Conservation (phyloP, 2,113 vertebrate species). For the Sebastes schlegelii region DNA sequence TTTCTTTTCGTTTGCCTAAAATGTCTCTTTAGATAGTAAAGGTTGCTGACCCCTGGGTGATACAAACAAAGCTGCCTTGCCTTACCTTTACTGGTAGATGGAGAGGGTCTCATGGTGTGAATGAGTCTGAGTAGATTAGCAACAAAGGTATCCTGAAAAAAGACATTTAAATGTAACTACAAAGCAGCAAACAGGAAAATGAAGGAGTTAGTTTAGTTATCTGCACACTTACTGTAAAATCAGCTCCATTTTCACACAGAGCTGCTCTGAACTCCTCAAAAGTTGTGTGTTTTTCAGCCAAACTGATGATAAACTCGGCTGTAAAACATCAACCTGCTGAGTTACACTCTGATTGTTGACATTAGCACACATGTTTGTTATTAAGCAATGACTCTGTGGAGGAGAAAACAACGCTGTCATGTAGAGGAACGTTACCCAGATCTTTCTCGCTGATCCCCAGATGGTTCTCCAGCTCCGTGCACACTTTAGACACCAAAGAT, state of each 20-base stretch:
- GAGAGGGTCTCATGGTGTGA: slow-evolving; percentile 89
- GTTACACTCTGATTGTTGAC: too few relatives aligned
- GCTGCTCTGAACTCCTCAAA: slow-evolving; percentile 89
- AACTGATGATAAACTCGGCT: slow-evolving; percentile 93
- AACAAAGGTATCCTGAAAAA: slow-evolving; percentile 88
- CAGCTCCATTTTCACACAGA: slow-evolving; percentile 90
- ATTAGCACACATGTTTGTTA: background rate
- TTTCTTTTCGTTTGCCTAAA: too few relatives aligned
- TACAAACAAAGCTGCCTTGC: too few relatives aligned
- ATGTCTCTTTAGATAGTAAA: too few relatives aligned
- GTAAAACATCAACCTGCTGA: background rate
- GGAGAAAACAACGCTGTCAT: background rate
- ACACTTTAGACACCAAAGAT: slow-evolving; percentile 64
- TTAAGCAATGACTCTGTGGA: background rate
- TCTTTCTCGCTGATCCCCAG: slow-evolving; percentile 60
- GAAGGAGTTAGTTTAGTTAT: background rate
- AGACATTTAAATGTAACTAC: background rate
- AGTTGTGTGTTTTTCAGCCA: slow-evolving; percentile 89
- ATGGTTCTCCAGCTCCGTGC: slow-evolving; percentile 68
- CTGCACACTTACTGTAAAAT: slow-evolving; percentile 87
- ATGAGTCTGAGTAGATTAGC: slow-evolving; percentile 92
- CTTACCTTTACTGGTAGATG: slow-evolving; percentile 83
- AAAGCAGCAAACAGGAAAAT: background rate
- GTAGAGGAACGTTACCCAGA: slow-evolving; percentile 32
- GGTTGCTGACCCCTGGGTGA: too few relatives aligned